Evolutionary conservation across 2,888 invertebrate genomes (phyloP), one percentile per base, ranked within the genome.

Genomic region (Cosmorhoe ocellata): DNA sequence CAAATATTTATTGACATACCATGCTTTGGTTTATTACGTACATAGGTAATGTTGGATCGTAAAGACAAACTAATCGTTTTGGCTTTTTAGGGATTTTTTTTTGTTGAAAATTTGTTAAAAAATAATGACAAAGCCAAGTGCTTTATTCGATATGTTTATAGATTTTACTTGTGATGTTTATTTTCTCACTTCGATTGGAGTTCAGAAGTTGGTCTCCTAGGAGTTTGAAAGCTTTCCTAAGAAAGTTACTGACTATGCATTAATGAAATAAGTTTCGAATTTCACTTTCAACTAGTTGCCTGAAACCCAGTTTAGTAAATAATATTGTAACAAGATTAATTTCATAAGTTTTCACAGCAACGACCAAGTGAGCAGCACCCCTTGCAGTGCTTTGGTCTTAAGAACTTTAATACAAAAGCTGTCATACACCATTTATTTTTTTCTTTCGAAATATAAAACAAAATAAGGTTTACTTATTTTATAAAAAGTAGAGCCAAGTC

Each of bases 251-350:
- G 31, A 58, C 54, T 56, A 58, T 56, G 58, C 52, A 56, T 46
- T 61, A 58, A 61, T 61, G 50, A 61, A 60, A 56, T 61, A 58
- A 61, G 56, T 61, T 58, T 51, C 26, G 24, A 52, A 49, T 54
- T 56, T 58, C 32, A 46, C 55, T 58, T 56, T 48, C 27, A 22
- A 22, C 24, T 51, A 51, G 52, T 52, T 56, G 32, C 36, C 30
- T 13, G 38, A 42, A 42, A 51, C 40, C 39, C 26, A 33, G 30
- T 42, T 39, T 26, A 33, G 11, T 37, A 51, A 44, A 26, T 32
- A 28, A 28, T 44, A 38, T 45, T 10, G 28, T 13, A 30, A 42
- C 28, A 4, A 13, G 8, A 31, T 40, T 37, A 32, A 37, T 37
- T 47, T n/a, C 36, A 38, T 42, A 44, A 27, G 22, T 3, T 34